These are phyloP conservation scores for Dermolepida albohirtum DNA, from an alignment of 2,888 invertebrate genomes.

Conservation along the genomic window DNA sequence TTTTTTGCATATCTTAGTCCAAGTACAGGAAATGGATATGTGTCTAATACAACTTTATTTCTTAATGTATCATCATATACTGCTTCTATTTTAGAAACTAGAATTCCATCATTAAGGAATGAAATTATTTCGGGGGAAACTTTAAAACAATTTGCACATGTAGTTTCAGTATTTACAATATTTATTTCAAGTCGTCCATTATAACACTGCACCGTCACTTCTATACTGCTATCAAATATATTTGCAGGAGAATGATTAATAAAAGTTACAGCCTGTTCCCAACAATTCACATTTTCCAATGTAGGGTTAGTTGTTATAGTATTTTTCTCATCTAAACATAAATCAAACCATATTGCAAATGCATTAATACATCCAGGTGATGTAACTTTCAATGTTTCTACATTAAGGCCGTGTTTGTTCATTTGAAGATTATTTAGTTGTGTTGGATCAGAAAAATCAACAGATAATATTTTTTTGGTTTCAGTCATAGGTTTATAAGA, in stretches of 20 bases:
- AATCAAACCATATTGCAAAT: conserved; percentile 79
- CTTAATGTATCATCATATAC: conserved; percentile 61
- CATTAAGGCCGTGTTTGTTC: conserved; percentile 51
- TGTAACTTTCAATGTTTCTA: conserved; percentile 59
- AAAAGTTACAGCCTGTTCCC: conserved; percentile 84
- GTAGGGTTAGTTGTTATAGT: conserved; percentile 73
- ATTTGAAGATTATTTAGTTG: conserved; percentile 64
- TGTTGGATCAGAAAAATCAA: conserved; percentile 73
- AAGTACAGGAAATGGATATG: conserved; percentile 73
- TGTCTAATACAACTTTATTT: conserved; percentile 66
- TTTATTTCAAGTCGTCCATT: conserved; percentile 60
- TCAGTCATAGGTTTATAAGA: conserved; percentile 71
- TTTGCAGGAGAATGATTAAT: conserved; percentile 64
- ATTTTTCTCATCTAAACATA: conserved; percentile 74
- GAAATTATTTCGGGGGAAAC: conserved; percentile 55
- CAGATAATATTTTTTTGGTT: conserved; percentile 67
- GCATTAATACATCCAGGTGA: conserved; percentile 71
- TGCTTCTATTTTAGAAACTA: conserved; percentile 54
- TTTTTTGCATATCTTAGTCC: conserved; percentile 71
- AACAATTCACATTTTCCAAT: conserved; percentile 70
- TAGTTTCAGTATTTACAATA: conserved; percentile 38
- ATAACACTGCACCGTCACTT: conserved; percentile 62
- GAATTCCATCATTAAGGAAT: conserved; percentile 60
- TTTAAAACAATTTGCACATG: conserved; percentile 53
- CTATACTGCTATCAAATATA: conserved; percentile 58